Percentiles rank a stretch among this genome's conserved stretches.
These are phyloP conservation scores for Polypedilum pembai DNA, from an alignment of 1,140 invertebrate species.

Conservation along the genomic window DNA sequence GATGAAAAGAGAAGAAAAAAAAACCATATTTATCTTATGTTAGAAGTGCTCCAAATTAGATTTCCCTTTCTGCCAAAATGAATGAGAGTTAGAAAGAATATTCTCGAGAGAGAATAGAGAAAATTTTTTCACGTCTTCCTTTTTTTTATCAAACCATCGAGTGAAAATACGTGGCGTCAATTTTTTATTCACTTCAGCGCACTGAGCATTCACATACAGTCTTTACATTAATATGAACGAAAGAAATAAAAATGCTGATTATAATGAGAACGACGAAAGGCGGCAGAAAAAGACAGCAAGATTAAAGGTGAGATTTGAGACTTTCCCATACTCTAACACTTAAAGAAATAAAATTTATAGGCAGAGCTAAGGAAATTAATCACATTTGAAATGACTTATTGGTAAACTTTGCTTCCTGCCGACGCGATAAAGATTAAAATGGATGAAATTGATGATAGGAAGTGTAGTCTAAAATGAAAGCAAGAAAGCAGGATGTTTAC, in stretches of 20 bases:
- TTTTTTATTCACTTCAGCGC: background rate
- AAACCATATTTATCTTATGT: slow-evolving; percentile 24
- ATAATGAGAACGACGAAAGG: no score
- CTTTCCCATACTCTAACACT: no score
- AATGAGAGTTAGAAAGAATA: background rate
- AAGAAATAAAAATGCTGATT: no score
- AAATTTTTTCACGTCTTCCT: slow-evolving; percentile 21
- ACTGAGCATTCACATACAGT: no score
- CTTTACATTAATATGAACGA: no score
- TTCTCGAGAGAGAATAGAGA: background rate
- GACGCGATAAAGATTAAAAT: background rate
- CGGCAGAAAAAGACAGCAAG: no score
- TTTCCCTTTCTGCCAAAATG: background rate
- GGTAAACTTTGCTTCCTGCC: background rate
- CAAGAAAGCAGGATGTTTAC: background rate
- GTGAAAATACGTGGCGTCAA: slow-evolving; percentile 18
- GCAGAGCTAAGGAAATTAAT: background rate
- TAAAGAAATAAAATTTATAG: no score
- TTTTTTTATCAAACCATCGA: slow-evolving; percentile 22
- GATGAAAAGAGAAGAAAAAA: background rate
- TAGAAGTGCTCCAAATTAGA: slow-evolving; percentile 1
- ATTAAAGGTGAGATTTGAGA: no score
- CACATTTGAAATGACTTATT: slow-evolving; percentile 11
- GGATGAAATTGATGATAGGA: background rate
- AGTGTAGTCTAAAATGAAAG: background rate